Conservation (phyloP, 2,113 vertebrate species). For the Perca schrenkii region DNA sequence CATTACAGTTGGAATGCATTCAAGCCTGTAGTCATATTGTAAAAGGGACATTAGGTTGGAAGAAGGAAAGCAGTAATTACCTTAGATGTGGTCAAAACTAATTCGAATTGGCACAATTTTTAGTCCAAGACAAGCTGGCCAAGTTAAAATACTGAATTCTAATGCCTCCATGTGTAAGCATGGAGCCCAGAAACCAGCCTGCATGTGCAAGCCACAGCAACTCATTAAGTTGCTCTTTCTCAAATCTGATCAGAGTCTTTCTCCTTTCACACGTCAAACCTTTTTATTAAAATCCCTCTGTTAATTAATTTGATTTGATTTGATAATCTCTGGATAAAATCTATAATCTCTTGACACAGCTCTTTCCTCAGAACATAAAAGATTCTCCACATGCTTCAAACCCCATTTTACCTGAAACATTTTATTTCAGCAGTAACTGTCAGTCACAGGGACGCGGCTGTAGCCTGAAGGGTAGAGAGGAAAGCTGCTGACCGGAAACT, state of each 20-base stretch:
- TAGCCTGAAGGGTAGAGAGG: conserved; percentile 42
- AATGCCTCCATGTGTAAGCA: conserved; percentile 16
- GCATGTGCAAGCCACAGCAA: background rate
- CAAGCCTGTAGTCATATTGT: conserved; percentile 60
- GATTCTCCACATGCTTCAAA: conserved; percentile 22
- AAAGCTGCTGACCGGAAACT: conserved; percentile 52
- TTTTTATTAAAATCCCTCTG: background rate
- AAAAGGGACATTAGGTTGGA: conserved; percentile 46
- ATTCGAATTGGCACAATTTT: conserved; percentile 36
- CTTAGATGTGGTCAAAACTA: conserved; percentile 50
- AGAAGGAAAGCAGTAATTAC: conserved; percentile 50
- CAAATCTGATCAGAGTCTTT: conserved; percentile 22
- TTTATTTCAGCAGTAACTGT: conserved; percentile 26
- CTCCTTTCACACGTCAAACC: background rate
- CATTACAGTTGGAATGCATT: conserved; percentile 56
- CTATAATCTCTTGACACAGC: conserved; percentile 3
- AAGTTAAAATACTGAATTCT: conserved; percentile 50
- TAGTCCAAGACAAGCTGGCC: conserved; percentile 23
- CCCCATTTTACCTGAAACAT: conserved; percentile 8
- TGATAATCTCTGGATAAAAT: conserved; percentile 14
- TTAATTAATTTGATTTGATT: conserved; percentile 33
- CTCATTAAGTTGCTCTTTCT: conserved; percentile 8
- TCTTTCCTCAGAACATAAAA: conserved; percentile 27
- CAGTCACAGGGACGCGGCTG: conserved; percentile 27
- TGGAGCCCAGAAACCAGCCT: conserved; percentile 17